Percentiles rank a stretch among this genome's conserved stretches.
phyloP scores from a whole-genome alignment of 2,113 vertebrate species.

The Fulica atra region DNA sequence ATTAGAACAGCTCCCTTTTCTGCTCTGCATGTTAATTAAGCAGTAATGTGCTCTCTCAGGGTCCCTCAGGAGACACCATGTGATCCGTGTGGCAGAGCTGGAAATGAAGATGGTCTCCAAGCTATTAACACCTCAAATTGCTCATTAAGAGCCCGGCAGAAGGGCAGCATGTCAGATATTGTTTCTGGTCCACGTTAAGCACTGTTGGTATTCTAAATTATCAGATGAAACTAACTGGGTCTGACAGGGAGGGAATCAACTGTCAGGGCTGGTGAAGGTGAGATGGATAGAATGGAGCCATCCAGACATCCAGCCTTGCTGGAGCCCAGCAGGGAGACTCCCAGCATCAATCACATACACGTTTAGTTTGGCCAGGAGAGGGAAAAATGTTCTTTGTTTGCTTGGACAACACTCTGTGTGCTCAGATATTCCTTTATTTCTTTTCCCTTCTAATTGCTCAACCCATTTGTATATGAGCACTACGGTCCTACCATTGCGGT shows the following conservation, averaged over 20 bases:
- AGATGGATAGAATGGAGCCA: not conserved
- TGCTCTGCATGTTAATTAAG: slow-evolving; percentile 45
- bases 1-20: not conserved
- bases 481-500: not conserved
- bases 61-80: slow-evolving; percentile 22
- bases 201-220: slow-evolving; percentile 50
- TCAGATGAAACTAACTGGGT: slow-evolving; percentile 21
- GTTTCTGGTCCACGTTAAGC: slow-evolving; percentile 27
- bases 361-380: slow-evolving; percentile 14
- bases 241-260: slow-evolving; percentile 28
- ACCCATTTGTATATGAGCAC: not conserved
- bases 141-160: slow-evolving; percentile 48
- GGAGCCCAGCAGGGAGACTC: not conserved
- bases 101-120: slow-evolving; percentile 23
- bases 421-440: not conserved
- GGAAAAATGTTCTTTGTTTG: slow-evolving; percentile 12
- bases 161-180: slow-evolving; percentile 7
- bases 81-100: slow-evolving; percentile 12
- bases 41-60: not conserved
- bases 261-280: slow-evolving; percentile 34
- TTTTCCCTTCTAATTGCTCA: not conserved
- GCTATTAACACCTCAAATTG: slow-evolving; percentile 34
- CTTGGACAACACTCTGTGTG: not conserved
- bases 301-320: not conserved
- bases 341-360: not conserved